phyloP scores from a whole-genome alignment of 2,113 vertebrate genomes.

The Crotalus horridus region DNA sequence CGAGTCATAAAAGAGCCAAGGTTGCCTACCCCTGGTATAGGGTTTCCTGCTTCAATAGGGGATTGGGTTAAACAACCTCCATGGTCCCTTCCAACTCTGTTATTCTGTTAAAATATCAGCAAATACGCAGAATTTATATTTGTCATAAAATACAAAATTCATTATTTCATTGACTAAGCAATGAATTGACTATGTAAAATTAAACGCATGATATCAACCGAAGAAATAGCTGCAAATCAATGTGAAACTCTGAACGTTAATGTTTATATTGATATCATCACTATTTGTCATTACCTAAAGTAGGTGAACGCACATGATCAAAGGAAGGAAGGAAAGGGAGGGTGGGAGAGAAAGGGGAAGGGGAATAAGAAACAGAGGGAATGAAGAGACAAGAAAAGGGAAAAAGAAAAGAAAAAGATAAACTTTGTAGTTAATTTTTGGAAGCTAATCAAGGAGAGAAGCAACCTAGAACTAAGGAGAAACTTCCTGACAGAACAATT shows the following conservation, averaged over 20 bases:
- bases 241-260: background rate
- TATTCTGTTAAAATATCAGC: background rate
- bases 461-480: too few species aligned
- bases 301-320: background rate
- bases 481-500: too few species aligned
- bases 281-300: background rate
- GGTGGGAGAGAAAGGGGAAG: too few species aligned
- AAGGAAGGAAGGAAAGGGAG: background rate
- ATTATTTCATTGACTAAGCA: background rate
- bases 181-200: background rate
- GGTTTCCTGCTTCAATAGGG: too few species aligned
- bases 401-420: slow-evolving; percentile 1
- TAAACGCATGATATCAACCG: background rate
- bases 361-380: background rate
- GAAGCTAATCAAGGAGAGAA: background rate
- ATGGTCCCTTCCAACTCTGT: too few species aligned
- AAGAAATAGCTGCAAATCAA: background rate
- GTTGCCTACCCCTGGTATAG: too few species aligned
- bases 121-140: background rate
- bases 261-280: background rate
- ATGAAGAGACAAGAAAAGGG: too few species aligned
- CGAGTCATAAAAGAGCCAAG: too few species aligned
- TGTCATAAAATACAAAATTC: background rate
- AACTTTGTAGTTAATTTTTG: background rate
- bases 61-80: too few species aligned